Evolutionary conservation across 1,140 invertebrate species (phyloP).

Genomic region (Dysdera silvatica): DNA sequence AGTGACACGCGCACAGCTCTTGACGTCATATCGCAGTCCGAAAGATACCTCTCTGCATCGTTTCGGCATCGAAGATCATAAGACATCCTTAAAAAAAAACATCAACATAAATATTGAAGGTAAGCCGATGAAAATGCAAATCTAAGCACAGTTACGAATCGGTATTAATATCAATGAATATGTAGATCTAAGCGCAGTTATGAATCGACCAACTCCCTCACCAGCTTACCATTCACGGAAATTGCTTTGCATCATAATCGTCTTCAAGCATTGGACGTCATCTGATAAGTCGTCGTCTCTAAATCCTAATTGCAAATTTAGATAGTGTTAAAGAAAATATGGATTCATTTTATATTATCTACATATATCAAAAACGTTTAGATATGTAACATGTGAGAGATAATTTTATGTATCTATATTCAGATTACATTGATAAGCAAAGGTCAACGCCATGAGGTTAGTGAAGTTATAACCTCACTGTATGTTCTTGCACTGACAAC

Average conservation of each 20-base stretch:
- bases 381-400: too few relatives aligned
- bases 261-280: conserved; percentile 5
- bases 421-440: too few relatives aligned
- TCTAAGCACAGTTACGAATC: neutral
- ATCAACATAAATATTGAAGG: neutral
- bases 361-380: too few relatives aligned
- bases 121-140: neutral
- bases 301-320: neutral
- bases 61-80: conserved; percentile 18
- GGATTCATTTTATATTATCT: too few relatives aligned
- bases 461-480: too few relatives aligned
- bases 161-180: neutral
- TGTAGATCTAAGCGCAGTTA: neutral
- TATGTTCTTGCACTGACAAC: too few relatives aligned
- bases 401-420: too few relatives aligned
- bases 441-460: too few relatives aligned
- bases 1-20: conserved; percentile 21
- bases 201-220: neutral
- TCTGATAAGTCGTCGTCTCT: conserved; percentile 15
- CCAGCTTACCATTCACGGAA: conserved; percentile 20
- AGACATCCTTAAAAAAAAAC: conserved; percentile 18
- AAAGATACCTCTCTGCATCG: conserved; percentile 25
- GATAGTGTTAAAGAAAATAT: too few relatives aligned
- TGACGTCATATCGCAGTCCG: conserved; percentile 25
- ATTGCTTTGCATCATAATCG: conserved; percentile 7